Evolutionary conservation across 2,113 vertebrate genomes (phyloP), one percentile per base, ranked within the genome.

Genomic region (Raja brachyura): DNA sequence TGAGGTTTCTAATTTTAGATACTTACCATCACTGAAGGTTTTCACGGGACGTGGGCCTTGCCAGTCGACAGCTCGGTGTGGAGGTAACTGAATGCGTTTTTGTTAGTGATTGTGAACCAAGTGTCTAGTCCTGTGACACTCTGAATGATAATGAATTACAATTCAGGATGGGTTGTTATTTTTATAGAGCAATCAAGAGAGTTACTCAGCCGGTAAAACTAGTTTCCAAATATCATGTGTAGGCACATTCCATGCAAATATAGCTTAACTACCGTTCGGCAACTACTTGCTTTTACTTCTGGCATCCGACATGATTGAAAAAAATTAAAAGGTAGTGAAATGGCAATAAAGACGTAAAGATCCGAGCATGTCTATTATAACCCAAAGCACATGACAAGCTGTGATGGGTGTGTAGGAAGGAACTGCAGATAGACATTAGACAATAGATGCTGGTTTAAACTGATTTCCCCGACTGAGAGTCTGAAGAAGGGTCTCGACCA

Each of bases 161-260:
- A 77, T 77, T 13, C n/a, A 63, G 59, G 48, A 18, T 66, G 56
- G 16, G 83, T 13, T 88, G 0, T n/a, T 88, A 14, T 31, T 66
- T 88, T 88, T 8, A 66, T 18, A 88, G 28, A 63, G 56, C 10
- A 61, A 86, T 59, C 81, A 28, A 54, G 28, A 85, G 56, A 86
- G 56, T 61, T 86, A 86, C 25, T 86, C 81, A 86, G 83, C 83
- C n/a, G 28, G 83, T 63, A 88, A 31, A 88, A 88, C 83, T n/a
- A 31, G 83, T 88, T 63, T 61, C 16, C 28, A 61, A 88, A 31
- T 66, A 28, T 63, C 28, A 18, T 56, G 78, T 31, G 59, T 31
- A 63, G 83, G 3, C 83, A 86, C 28, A 63, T 86, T 63, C 83
- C 11, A 86, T 33, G 75, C 59, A 66, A 63, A 18, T 16, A 88